Conservation (phyloP, 2,113 vertebrate genomes). For the Silurus asotus region DNA sequence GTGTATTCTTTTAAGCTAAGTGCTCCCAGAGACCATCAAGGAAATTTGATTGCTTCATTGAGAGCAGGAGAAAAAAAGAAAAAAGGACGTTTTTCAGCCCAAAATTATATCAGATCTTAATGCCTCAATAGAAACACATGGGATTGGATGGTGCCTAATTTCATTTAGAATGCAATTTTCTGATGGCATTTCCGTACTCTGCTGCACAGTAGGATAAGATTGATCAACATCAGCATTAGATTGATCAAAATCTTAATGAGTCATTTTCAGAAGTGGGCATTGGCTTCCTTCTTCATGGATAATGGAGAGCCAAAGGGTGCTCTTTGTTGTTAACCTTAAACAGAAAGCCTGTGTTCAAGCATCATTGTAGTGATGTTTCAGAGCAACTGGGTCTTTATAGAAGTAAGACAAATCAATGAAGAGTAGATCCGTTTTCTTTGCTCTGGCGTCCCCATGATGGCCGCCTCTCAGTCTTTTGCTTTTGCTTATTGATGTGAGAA, state of each 20-base stretch:
- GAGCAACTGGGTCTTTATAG: background rate
- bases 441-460: conserved; percentile 29
- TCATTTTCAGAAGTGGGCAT: conserved; percentile 88
- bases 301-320: conserved; percentile 70
- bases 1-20: conserved; percentile 99
- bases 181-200: conserved; percentile 93
- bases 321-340: conserved; percentile 66
- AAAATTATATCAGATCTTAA: conserved; percentile 99
- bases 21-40: conserved; percentile 95
- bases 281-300: conserved; percentile 68
- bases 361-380: conserved; percentile 2
- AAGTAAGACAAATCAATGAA: conserved; percentile 30
- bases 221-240: conserved; percentile 92
- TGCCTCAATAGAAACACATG: conserved; percentile 97
- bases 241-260: conserved; percentile 96
- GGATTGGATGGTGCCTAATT: conserved; percentile 94
- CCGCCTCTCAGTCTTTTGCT: conserved; percentile 4
- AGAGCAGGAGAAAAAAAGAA: conserved; percentile 58
- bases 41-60: conserved; percentile 99
- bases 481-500: conserved; percentile 30
- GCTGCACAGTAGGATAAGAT: conserved; percentile 85
- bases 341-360: conserved; percentile 55
- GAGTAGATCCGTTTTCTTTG: conserved; percentile 32
- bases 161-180: conserved; percentile 98
- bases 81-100: conserved; percentile 85